These are phyloP conservation scores for Paedocypris sp. DNA, from an alignment of 2,113 vertebrate genomes.

Conservation along the genomic window DNA sequence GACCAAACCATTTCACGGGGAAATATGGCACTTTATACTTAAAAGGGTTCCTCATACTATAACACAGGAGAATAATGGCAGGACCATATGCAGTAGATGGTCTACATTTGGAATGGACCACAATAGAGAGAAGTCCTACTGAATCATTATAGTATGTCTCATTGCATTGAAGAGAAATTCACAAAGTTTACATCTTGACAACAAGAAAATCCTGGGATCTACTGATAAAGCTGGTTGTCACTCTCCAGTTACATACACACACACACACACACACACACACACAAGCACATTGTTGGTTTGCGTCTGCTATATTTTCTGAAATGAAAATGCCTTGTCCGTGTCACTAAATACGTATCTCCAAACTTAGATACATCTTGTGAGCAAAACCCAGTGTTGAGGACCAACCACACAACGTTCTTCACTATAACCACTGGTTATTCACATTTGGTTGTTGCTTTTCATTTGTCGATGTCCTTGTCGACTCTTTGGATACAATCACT, in stretches of 20 bases:
- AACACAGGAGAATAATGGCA: too few species aligned
- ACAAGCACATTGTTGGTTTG: background rate
- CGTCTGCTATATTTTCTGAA: slow-evolving; percentile 9
- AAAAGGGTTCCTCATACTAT: too few species aligned
- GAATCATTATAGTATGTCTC: slow-evolving; percentile 61
- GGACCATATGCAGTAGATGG: too few species aligned
- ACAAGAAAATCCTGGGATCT: slow-evolving; percentile 64
- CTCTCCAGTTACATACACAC: background rate
- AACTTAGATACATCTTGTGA: background rate
- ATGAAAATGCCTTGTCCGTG: background rate
- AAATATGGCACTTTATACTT: too few species aligned
- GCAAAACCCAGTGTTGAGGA: background rate
- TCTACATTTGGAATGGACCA: too few species aligned
- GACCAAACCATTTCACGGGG: too few species aligned
- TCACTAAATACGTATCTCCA: background rate
- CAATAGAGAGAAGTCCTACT: too few species aligned
- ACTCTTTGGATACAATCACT: slow-evolving; percentile 23
- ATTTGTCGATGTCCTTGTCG: slow-evolving; percentile 35
- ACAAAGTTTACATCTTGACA: slow-evolving; percentile 45
- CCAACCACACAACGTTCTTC: slow-evolving; percentile 20
- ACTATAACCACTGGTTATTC: slow-evolving; percentile 49
- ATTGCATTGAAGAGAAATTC: slow-evolving; percentile 48
- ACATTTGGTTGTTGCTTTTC: slow-evolving; percentile 43
- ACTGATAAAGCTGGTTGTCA: slow-evolving; percentile 25
- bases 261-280: background rate